Conservation (phyloP, 1,140 invertebrate genomes). For the Gryon sp. region DNA sequence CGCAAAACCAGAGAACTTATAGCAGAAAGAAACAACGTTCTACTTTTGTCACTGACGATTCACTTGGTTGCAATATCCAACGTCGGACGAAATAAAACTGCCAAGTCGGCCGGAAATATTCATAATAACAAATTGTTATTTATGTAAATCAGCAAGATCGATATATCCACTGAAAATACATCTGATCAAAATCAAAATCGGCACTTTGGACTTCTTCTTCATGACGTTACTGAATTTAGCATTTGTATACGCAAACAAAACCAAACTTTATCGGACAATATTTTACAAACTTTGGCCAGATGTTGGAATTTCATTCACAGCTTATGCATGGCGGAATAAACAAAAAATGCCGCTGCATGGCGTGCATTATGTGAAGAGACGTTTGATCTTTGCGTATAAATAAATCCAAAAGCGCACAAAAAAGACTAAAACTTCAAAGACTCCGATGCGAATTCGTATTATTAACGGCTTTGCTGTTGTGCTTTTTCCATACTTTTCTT, state of each 20-base stretch:
- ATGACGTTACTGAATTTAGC: neutral
- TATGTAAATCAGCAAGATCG: constrained; percentile 39
- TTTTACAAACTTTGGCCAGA: constrained; percentile 13
- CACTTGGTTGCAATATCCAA: neutral
- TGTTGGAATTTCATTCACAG: constrained; percentile 43
- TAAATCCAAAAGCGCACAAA: constrained; percentile 5
- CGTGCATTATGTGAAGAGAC: neutral
- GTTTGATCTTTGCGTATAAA: constrained; percentile 33
- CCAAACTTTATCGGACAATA: constrained; percentile 8
- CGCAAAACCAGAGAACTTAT: constrained; percentile 1
- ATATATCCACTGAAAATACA: constrained; percentile 10
- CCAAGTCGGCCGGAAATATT: constrained; percentile 38
- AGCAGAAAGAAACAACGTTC: constrained; percentile 16
- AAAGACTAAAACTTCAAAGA: constrained; percentile 5
- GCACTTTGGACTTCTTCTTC: constrained; percentile 2
- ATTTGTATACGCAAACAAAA: constrained; percentile 1
- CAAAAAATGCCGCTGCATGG: constrained; percentile 5
- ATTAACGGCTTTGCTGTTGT: neutral
- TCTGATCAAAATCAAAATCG: too few relatives aligned
- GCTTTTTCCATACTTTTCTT: neutral
- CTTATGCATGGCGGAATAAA: constrained; percentile 21
- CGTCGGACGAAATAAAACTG: constrained; percentile 33
- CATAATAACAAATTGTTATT: constrained; percentile 45
- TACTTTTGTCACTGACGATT: constrained; percentile 15
- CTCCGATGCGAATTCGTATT: too few relatives aligned